Conservation (phyloP, 1,140 invertebrate genomes). For the Drosophila sproati region DNA sequence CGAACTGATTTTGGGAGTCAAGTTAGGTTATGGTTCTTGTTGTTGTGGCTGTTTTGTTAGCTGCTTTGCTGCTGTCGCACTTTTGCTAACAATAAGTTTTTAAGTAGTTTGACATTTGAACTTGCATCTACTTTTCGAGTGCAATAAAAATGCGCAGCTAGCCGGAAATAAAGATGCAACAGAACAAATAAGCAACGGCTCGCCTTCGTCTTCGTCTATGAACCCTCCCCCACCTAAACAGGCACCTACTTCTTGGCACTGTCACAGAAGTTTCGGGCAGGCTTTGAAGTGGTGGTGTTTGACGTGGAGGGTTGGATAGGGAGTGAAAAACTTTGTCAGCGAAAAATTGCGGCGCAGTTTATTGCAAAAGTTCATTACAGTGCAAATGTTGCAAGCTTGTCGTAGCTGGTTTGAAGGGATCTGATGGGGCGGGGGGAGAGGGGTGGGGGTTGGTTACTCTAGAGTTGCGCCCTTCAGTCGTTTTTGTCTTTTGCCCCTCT, state of each 20-base stretch:
- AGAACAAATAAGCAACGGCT: constrained; percentile 72
- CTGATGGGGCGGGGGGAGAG: neutral
- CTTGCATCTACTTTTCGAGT: constrained; percentile 74
- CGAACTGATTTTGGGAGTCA: neutral
- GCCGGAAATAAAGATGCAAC: constrained; percentile 77
- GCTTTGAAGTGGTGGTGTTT: too few species aligned
- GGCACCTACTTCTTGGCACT: neutral
- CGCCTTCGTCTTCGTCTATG: constrained; percentile 7
- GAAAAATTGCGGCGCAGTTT: constrained; percentile 82
- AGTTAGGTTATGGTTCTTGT: constrained; percentile 4
- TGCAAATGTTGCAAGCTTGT: constrained; percentile 74
- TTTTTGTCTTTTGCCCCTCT: constrained; percentile 65
- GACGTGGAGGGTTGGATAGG: constrained; percentile 10
- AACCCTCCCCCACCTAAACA: neutral
- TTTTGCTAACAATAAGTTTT: constrained; percentile 82
- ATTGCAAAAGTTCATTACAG: constrained; percentile 83
- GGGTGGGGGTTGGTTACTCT: neutral
- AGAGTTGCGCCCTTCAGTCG: constrained; percentile 54
- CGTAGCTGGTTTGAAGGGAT: neutral
- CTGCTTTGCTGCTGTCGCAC: constrained; percentile 51
- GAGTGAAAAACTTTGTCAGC: constrained; percentile 75
- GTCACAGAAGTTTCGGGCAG: neutral
- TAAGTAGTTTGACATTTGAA: constrained; percentile 83
- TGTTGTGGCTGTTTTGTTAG: constrained; percentile 11
- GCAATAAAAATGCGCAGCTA: constrained; percentile 81